These are phyloP conservation scores for Channa argus DNA, from an alignment of 2,113 vertebrate genomes.

Conservation along the genomic window DNA sequence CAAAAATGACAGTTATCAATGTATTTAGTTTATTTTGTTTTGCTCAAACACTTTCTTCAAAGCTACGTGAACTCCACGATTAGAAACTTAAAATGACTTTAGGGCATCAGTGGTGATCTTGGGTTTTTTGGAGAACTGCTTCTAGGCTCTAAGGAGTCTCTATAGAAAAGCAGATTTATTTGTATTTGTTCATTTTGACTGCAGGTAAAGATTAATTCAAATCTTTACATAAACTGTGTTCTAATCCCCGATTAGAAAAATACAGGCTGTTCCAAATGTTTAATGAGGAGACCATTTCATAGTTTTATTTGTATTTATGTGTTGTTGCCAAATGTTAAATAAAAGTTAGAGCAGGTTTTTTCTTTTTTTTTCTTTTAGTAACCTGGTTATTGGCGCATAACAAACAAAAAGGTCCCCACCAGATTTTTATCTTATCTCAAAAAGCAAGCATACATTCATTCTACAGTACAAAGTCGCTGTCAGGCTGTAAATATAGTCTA, in stretches of 20 bases:
- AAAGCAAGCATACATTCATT: slow-evolving; percentile 8
- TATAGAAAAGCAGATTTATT: slow-evolving; percentile 16
- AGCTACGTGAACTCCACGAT: background rate
- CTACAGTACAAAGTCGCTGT: background rate
- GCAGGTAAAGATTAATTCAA: background rate
- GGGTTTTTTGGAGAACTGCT: background rate
- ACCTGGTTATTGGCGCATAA: slow-evolving; percentile 10
- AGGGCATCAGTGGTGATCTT: background rate
- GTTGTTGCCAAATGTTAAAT: background rate
- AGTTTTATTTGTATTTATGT: slow-evolving; percentile 3
- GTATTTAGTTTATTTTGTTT: background rate
- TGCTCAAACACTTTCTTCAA: slow-evolving; percentile 2
- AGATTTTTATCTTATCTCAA: slow-evolving; percentile 25
- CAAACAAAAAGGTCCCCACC: background rate
- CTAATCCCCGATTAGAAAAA: slow-evolving; percentile 16
- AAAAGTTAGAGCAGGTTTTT: background rate
- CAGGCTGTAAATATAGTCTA: slow-evolving; percentile 7
- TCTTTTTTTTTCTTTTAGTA: background rate
- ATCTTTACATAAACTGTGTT: background rate
- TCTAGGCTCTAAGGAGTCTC: slow-evolving; percentile 1
- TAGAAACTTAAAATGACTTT: background rate
- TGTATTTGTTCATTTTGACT: slow-evolving; percentile 18
- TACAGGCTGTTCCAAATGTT: slow-evolving; percentile 5
- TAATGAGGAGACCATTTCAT: background rate
- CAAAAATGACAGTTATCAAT: slow-evolving; percentile 1